These are phyloP conservation scores for Ciona savignyi DNA, from an alignment of 23 tunicate genomes.

Conservation along the genomic window DNA sequence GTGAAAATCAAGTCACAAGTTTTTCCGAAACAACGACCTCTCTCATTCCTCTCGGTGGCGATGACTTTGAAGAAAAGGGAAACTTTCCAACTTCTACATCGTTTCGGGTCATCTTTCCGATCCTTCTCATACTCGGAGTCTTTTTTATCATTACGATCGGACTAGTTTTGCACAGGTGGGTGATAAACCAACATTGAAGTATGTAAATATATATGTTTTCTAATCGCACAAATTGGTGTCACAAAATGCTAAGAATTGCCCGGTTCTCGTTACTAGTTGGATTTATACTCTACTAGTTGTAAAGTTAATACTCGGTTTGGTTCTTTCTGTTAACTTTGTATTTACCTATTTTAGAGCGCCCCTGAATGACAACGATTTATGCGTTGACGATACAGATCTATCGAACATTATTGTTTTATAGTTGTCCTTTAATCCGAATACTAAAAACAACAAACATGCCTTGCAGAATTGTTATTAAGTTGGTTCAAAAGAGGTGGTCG, in stretches of 20 bases:
- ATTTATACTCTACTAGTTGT: no score
- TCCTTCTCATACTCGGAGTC: conserved; percentile 14
- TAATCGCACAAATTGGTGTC: no score
- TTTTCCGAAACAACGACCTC: neutral
- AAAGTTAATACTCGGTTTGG: no score
- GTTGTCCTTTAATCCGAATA: neutral
- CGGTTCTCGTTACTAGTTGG: no score
- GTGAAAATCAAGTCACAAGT: neutral
- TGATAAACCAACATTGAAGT: no score
- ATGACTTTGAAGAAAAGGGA: neutral
- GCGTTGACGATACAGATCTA: no score
- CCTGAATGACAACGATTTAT: no score
- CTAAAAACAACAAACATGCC: neutral
- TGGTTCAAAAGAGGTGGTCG: conserved; percentile 21
- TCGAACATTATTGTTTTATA: no score
- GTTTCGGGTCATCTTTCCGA: conserved; percentile 20
- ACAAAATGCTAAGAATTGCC: no score
- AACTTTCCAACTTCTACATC: neutral
- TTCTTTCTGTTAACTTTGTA: no score
- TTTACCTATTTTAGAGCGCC: no score
- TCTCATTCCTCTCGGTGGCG: neutral
- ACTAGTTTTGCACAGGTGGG: conserved; percentile 21
- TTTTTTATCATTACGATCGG: conserved; percentile 25
- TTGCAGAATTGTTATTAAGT: conserved; percentile 3
- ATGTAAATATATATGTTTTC: no score